Evolutionary conservation across 2,888 invertebrate genomes (phyloP).

Genomic region (Oligia latruncula): DNA sequence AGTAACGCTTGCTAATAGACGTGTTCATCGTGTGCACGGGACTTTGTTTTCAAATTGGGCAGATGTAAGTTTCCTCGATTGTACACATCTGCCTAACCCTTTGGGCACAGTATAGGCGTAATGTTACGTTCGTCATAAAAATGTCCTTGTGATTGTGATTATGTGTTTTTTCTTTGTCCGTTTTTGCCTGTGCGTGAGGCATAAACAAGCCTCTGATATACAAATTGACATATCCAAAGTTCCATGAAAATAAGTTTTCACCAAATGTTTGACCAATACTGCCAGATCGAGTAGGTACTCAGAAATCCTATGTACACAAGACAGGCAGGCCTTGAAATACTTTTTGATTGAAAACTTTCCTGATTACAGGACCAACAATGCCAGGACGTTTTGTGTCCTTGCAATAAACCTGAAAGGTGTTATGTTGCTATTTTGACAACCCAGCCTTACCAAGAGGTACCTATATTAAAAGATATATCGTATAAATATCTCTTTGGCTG

Average conservation of each 20-base stretch:
- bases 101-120: not conserved
- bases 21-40: no score
- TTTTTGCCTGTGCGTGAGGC: slow-evolving; percentile 2
- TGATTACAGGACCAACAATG: not conserved
- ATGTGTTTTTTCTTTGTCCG: not conserved
- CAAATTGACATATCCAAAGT: slow-evolving; percentile 13
- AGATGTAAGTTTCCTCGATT: no score
- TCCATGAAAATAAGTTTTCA: slow-evolving; percentile 22
- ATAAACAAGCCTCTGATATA: slow-evolving; percentile 6
- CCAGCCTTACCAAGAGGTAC: not conserved
- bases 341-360: slow-evolving; percentile 8
- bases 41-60: no score
- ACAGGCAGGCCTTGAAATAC: not conserved
- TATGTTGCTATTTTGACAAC: not conserved
- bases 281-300: not conserved
- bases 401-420: not conserved
- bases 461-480: no score
- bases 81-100: not conserved
- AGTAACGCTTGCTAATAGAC: no score
- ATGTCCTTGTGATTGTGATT: not conserved
- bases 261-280: slow-evolving; percentile 33
- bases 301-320: slow-evolving; percentile 18
- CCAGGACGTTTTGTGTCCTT: not conserved
- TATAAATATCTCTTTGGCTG: no score
- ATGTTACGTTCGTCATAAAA: not conserved